Base-by-base conservation (phyloP, 2,797 vertebrate genomes). In the Pangasius larnaudii region DNA sequence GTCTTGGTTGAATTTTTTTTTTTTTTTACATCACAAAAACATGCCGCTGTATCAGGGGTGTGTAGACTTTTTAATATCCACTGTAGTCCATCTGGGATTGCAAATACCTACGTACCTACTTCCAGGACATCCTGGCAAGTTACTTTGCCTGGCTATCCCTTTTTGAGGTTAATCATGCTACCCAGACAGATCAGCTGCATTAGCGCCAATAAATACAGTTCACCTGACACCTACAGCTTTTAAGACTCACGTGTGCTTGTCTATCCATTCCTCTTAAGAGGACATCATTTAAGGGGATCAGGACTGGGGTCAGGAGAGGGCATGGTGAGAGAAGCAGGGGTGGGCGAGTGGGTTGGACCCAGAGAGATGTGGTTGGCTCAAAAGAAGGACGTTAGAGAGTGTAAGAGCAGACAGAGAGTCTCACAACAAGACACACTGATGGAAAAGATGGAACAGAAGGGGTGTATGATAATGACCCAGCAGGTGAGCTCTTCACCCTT, bases 401-500 rank as follows among this genome's bases (percentile, higher is more conserved):
- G 79, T 79, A 71, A 88, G 46, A 33, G 36, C 18, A 36, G 36
- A 58, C 19, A 22, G 79, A 63, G 61, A 27, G 22, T 80, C 19
- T 58, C 53, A 85, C 86, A 87, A 46, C 18, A 6, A 63, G 36
- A 67, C n/a, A 46, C 61, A 67, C 61, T 51, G 61, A 67, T 84
- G 61, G 71, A 42, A 33, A n/a, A 11, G n/a, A 3, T 84, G n/a
- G 59, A 42, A 33, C 11, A 27, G 49, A 33, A 74, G 7, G 14
- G 14, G 71, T 79, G 72, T 33, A 49, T 33, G 58, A 11, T 67
- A 33, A 92, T 95, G 95, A 93, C 91, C 46, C 93, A 95, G 83
- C 93, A 94, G 92, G 84, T 93, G 88, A 93, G 92, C 85, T 89
- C 91, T 82, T 95, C 94, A 0, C 95, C 94, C 0, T 95, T 95